Evolutionary conservation across 2,113 vertebrate species (phyloP), one percentile per base, ranked within the genome.

Genomic region (Poecilia latipinna): DNA sequence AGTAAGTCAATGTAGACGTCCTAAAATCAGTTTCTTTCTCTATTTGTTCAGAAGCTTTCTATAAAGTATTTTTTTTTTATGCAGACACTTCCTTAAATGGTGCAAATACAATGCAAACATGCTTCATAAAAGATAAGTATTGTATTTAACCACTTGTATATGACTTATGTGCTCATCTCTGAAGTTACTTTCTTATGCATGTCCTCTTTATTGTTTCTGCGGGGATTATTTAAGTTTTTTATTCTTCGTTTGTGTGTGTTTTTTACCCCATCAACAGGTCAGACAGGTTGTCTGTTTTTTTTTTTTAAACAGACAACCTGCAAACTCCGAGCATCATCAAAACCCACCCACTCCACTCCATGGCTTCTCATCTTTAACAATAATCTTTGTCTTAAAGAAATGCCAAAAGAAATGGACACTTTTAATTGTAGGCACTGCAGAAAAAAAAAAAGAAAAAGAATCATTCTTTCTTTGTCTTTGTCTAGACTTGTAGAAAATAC

Each of bases 241-340:
- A 31, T 61, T 32, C 7, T 77, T 72, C 61, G 51, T 84, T 72
- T 88, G 80, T 88, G 74, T 88, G 29, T 29, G 29, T 91, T 89
- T 85, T 61, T 37, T 39, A 77, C 65, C 31, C 33, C 26, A 86
- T 88, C 84, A 82, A 75, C 85, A 70, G 75, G 83, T 77, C 28
- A 28, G 28, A 28, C 28, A 28, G 28, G 28, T 28, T 28, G 28
- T 28, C 28, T 28, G 28, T 91, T 93, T 94, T 91, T 91, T 93
- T 94, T 91, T 2, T 94, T 94, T 92, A 90, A 94, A 91, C 85
- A 93, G 91, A 93, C 93, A 93, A 93, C 86, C 82, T 92, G 82
- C 86, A 89, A 65, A 86, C 92, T 90, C 61, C 54, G 26, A 88
- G 91, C 90, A 65, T 64, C 75, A 83, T 90, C 79, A 17, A 57